Percentiles rank a stretch among this genome's conserved stretches.
Conservation (phyloP, 2,113 vertebrate species). For the Cathartes aura region DNA sequence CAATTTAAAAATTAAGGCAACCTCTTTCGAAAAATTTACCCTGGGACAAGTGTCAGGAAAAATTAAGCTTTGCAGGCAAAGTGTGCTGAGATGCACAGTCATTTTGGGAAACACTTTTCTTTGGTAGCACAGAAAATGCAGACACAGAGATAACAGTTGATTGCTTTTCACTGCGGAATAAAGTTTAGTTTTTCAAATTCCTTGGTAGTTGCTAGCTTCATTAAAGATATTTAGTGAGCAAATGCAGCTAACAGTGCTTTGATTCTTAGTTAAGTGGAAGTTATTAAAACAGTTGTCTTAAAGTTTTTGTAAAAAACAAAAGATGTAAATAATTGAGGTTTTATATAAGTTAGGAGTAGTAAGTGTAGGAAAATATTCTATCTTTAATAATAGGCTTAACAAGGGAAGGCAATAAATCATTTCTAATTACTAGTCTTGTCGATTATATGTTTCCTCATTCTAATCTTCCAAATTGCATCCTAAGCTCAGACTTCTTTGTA, state of each 20-base stretch:
- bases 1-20: background rate
- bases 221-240: background rate
- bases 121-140: conserved; percentile 6
- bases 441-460: conserved; percentile 31
- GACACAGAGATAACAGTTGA: conserved; percentile 5
- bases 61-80: background rate
- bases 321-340: conserved; percentile 1
- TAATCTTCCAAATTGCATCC: conserved; percentile 33
- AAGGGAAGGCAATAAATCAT: conserved; percentile 55
- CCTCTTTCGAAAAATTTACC: background rate
- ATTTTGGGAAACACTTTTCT: conserved; percentile 2
- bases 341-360: background rate
- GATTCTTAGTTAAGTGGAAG: background rate
- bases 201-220: background rate
- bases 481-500: conserved; percentile 16
- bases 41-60: background rate
- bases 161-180: conserved; percentile 32
- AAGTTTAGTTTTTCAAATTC: conserved; percentile 5
- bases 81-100: background rate
- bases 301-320: background rate
- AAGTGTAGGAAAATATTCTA: conserved; percentile 32
- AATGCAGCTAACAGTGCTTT: background rate
- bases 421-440: conserved; percentile 45
- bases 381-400: conserved; percentile 42
- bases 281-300: conserved; percentile 27